A percentile compares a stretch with the other conserved stretches of the same genome.
Evolutionary conservation across 2,888 invertebrate species (phyloP).

Genomic region (Polymixis flavicincta): DNA sequence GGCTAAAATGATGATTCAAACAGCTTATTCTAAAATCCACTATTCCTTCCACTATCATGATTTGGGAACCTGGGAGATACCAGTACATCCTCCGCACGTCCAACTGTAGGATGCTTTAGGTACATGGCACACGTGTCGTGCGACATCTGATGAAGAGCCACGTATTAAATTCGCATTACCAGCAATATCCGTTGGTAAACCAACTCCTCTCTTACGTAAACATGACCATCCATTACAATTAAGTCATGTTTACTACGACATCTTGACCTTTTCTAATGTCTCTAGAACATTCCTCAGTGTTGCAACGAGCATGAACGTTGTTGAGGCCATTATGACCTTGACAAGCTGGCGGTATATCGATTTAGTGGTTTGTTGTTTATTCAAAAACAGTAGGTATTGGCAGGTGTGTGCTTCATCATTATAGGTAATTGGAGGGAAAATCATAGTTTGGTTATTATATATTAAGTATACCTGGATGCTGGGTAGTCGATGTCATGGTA

Average conservation of each 20-base stretch:
- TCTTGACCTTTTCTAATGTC: constrained; percentile 47
- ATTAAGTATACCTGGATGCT: neutral
- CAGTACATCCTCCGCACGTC: neutral
- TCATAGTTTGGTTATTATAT: neutral
- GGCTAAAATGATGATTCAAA: no score
- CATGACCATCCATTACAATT: constrained; percentile 2
- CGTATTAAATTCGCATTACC: neutral
- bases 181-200: neutral
- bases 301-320: constrained; percentile 29
- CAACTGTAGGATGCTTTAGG: neutral
- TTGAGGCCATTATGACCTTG: constrained; percentile 48
- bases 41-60: neutral
- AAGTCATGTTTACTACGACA: constrained; percentile 27
- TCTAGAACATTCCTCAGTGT: constrained; percentile 51
- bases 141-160: neutral
- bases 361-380: constrained; percentile 16
- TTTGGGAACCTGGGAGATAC: neutral
- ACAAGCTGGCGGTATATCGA: constrained; percentile 7
- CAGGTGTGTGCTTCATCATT: neutral
- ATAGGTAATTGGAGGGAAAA: neutral
- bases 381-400: neutral
- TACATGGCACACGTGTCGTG: neutral
- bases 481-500: no score
- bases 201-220: constrained; percentile 16
- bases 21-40: neutral